Evolutionary conservation across 2,888 invertebrate species (phyloP).

Genomic region (Drosophila lutescens): DNA sequence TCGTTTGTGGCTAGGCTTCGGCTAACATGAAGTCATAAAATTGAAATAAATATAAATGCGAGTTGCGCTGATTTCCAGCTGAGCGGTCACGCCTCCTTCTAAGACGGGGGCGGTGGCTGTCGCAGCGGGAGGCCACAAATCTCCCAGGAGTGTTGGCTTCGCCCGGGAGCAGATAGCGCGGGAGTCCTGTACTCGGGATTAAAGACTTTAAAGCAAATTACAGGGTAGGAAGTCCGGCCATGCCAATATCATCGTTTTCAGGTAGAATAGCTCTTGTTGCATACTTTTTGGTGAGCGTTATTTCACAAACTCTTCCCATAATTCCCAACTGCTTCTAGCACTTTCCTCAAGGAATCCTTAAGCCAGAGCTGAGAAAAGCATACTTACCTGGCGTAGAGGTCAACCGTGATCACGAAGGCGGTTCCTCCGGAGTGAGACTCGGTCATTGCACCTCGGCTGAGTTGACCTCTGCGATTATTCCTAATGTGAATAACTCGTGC

Average conservation of each 20-base stretch:
- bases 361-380: slow-evolving; percentile 53
- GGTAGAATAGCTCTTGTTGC: slow-evolving; percentile 14
- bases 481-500: slow-evolving; percentile 90
- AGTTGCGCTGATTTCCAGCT: slow-evolving; percentile 61
- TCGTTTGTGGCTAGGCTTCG: slow-evolving; percentile 70
- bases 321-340: slow-evolving; percentile 51
- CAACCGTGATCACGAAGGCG: slow-evolving; percentile 79
- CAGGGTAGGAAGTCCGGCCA: neutral
- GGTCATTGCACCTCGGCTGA: slow-evolving; percentile 81
- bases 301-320: neutral
- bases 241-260: neutral
- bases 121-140: slow-evolving; percentile 56
- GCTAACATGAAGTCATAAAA: slow-evolving; percentile 78
- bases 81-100: slow-evolving; percentile 61
- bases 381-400: slow-evolving; percentile 84
- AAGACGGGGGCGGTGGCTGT: slow-evolving; percentile 1
- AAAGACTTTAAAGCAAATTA: slow-evolving; percentile 18
- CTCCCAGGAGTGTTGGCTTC: slow-evolving; percentile 52
- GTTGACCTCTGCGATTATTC: slow-evolving; percentile 91
- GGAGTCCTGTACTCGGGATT: neutral
- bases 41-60: slow-evolving; percentile 78
- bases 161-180: slow-evolving; percentile 23
- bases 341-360: neutral
- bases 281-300: slow-evolving; percentile 1
- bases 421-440: slow-evolving; percentile 72